A percentile compares a stretch with the other conserved stretches of the same genome.
phyloP scores from a whole-genome alignment of 2,113 vertebrate species.

The rat (Rattus norvegicus) region DNA sequence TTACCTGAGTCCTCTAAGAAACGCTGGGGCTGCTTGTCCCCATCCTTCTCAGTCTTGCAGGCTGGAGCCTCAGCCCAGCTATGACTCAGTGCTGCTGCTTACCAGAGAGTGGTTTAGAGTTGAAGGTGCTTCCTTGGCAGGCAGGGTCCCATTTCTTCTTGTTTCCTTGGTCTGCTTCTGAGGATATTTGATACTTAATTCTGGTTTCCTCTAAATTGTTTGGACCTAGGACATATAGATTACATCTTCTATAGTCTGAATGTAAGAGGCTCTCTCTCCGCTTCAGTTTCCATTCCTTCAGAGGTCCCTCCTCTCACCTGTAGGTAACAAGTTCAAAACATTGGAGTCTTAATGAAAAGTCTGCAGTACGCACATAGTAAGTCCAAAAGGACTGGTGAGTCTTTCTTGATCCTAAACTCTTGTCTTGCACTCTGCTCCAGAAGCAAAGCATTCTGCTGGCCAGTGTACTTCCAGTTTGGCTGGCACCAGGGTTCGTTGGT shows the following conservation, averaged over 20 bases:
- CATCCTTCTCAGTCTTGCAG: background rate
- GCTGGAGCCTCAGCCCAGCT: background rate
- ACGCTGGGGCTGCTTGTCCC: background rate
- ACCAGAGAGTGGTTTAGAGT: background rate
- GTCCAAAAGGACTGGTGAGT: background rate
- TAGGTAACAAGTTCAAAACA: background rate
- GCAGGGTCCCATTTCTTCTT: slow-evolving; percentile 24
- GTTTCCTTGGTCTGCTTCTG: slow-evolving; percentile 17
- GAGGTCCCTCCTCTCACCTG: background rate
- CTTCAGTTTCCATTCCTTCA: background rate
- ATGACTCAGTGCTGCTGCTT: background rate
- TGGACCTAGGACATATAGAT: background rate
- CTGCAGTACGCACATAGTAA: background rate
- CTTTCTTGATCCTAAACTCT: slow-evolving; percentile 37
- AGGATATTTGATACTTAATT: slow-evolving; percentile 43
- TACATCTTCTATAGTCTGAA: background rate
- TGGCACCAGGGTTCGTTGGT: background rate
- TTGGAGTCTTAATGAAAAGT: slow-evolving; percentile 40
- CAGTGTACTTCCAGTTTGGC: background rate
- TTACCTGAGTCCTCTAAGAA: background rate
- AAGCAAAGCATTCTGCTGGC: slow-evolving; percentile 25
- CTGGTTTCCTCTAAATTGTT: slow-evolving; percentile 25
- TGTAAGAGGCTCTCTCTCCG: background rate
- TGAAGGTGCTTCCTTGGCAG: background rate
- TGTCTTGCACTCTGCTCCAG: slow-evolving; percentile 27